A percentile compares a stretch with the other conserved stretches of the same genome.
Conservation (phyloP, 2,888 invertebrate genomes). For the Oxytorus armatus region DNA sequence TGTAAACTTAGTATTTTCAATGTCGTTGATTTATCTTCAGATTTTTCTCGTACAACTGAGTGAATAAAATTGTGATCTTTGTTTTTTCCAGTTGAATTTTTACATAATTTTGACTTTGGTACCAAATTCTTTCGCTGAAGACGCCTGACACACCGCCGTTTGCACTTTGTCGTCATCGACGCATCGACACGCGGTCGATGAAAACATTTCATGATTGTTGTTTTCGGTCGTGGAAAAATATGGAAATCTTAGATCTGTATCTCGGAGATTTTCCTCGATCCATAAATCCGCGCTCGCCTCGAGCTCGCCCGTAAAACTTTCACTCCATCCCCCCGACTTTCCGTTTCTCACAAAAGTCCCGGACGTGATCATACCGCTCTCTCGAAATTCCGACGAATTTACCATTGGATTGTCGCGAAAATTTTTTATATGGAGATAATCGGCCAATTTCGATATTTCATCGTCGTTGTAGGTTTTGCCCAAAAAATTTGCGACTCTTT, state of each 20-base stretch:
- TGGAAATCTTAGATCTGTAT: slow-evolving; percentile 87
- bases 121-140: no score
- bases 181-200: slow-evolving; percentile 8
- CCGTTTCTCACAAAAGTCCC: slow-evolving; percentile 88
- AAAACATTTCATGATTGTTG: slow-evolving; percentile 6
- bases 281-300: slow-evolving; percentile 88
- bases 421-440: slow-evolving; percentile 91
- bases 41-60: no score
- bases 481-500: slow-evolving; percentile 87
- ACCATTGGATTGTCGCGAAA: slow-evolving; percentile 93
- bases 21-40: no score
- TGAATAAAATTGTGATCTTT: background rate
- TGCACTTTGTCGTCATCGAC: slow-evolving; percentile 25
- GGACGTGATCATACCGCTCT: slow-evolving; percentile 87
- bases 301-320: slow-evolving; percentile 89
- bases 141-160: background rate
- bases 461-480: slow-evolving; percentile 86
- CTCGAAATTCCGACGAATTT: slow-evolving; percentile 89
- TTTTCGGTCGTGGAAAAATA: slow-evolving; percentile 60
- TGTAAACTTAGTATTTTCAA: no score
- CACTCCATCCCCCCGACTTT: slow-evolving; percentile 88
- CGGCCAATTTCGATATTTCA: slow-evolving; percentile 87
- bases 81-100: background rate
- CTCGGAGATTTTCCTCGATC: slow-evolving; percentile 87
- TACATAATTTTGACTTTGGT: no score